Evolutionary conservation across 2,113 vertebrate genomes (phyloP).

Genomic region (Coregonus clupeaformis): DNA sequence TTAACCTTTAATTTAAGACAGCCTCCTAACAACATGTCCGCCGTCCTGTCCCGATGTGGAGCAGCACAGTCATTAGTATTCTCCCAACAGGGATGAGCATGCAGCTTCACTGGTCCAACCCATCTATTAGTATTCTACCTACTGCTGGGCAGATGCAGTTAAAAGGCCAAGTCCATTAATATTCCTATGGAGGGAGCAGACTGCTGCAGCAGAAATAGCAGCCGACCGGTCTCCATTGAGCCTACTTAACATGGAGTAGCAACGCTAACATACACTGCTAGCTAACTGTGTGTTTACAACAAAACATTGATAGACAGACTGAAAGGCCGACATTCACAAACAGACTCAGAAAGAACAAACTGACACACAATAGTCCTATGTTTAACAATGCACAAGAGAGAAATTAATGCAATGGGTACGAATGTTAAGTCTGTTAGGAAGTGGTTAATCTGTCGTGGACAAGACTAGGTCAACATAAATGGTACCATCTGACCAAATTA

Average conservation of each 20-base stretch:
- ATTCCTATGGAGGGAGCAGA: constrained; percentile 24
- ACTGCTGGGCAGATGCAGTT: constrained; percentile 22
- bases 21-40: not conserved
- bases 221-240: constrained; percentile 5
- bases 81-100: not conserved
- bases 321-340: too few species aligned
- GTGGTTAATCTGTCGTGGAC: too few species aligned
- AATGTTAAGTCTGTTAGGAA: too few species aligned
- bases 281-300: not conserved
- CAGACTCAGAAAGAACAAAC: too few species aligned
- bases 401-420: too few species aligned
- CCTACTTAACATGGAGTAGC: not conserved
- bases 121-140: constrained; percentile 42
- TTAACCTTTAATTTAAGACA: not conserved
- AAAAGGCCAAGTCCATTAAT: constrained; percentile 34
- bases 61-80: not conserved
- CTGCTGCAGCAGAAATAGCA: constrained; percentile 32
- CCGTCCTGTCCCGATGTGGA: not conserved
- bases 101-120: not conserved
- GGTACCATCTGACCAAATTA: too few species aligned
- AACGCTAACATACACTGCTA: not conserved
- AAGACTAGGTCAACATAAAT: too few species aligned
- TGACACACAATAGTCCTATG: too few species aligned
- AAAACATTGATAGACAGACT: not conserved
- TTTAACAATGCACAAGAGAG: too few species aligned